Percentiles rank a stretch among this genome's conserved stretches.
phyloP scores from a whole-genome alignment of 2,113 vertebrate genomes.

The Mungos mungo region DNA sequence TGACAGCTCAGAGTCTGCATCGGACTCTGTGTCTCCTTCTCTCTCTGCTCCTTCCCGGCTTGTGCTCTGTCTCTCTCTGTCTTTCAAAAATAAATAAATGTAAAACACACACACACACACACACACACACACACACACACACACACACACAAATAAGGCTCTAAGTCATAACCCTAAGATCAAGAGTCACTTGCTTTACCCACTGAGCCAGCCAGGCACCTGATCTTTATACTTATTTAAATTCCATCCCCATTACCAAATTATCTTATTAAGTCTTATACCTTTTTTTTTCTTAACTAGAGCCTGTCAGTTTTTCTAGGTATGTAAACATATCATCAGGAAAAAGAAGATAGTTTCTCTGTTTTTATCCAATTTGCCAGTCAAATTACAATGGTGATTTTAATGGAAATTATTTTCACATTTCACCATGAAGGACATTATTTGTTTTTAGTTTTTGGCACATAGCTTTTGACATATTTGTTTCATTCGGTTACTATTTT shows the following conservation, averaged over 20 bases:
- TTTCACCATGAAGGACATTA: neutral
- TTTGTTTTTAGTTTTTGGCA: neutral
- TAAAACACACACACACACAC: no score
- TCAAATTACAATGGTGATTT: constrained; percentile 15
- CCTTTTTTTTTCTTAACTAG: neutral
- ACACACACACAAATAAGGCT: neutral
- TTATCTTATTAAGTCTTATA: neutral
- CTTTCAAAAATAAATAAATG: no score
- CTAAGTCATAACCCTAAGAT: neutral
- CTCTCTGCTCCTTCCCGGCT: no score
- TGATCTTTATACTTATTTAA: neutral
- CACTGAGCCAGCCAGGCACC: neutral
- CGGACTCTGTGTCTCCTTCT: no score
- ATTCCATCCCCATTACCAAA: neutral
- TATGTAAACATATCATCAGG: neutral
- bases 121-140: no score
- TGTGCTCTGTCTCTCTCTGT: no score
- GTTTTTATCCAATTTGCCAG: neutral
- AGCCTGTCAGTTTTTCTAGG: neutral
- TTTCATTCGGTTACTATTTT: neutral
- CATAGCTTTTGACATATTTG: neutral
- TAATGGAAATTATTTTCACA: constrained; percentile 1
- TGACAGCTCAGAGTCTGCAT: no score
- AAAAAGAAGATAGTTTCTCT: neutral
- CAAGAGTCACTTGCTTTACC: neutral